Conservation (phyloP, 1,140 invertebrate genomes). For the Trachelipus rathkii region DNA sequence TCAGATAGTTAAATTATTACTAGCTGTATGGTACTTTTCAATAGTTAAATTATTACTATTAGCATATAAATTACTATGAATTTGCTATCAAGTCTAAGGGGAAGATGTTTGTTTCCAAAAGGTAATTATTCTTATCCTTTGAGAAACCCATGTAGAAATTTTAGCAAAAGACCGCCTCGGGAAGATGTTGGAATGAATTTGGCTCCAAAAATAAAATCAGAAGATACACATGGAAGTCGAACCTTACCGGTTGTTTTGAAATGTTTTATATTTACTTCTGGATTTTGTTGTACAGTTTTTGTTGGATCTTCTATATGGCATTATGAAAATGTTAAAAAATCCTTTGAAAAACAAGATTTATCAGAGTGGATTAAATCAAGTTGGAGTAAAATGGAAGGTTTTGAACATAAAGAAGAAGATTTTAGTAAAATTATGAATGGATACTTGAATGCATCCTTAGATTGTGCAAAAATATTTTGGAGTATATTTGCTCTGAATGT, state of each 20-base stretch:
- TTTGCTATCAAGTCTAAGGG: no score
- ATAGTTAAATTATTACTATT: no score
- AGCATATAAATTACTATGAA: no score
- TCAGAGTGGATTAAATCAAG: constrained; percentile 27
- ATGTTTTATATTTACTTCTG: constrained; percentile 34
- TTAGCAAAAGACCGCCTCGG: not conserved
- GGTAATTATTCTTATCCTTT: not conserved
- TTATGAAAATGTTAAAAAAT: constrained; percentile 73
- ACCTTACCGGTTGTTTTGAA: constrained; percentile 24
- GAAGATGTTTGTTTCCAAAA: no score
- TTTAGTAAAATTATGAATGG: constrained; percentile 59
- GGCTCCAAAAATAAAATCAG: not conserved
- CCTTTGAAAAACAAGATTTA: constrained; percentile 51
- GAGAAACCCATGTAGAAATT: not conserved
- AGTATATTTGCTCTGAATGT: constrained; percentile 74
- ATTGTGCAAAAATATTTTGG: constrained; percentile 72
- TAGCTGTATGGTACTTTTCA: no score
- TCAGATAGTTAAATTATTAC: no score
- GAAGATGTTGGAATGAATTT: constrained; percentile 1
- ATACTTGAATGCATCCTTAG: constrained; percentile 69
- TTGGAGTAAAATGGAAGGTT: constrained; percentile 40
- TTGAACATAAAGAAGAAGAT: constrained; percentile 50
- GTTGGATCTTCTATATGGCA: constrained; percentile 75
- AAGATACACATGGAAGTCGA: not conserved
- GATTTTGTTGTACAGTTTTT: constrained; percentile 67